Conservation (phyloP, 2,888 invertebrate species). For the Apodemia mormo region DNA sequence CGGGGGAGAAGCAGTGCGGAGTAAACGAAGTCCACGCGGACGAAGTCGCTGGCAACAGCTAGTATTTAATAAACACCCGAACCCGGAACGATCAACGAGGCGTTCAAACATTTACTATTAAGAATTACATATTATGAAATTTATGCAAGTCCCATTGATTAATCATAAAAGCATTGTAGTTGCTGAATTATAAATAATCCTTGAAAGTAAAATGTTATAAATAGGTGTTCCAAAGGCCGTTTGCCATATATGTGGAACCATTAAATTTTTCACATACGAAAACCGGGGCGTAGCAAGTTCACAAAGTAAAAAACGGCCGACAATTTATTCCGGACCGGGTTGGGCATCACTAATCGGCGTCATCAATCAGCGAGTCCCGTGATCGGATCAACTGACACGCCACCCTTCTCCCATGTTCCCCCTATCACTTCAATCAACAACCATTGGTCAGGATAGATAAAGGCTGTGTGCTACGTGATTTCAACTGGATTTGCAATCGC, state of each 20-base stretch:
- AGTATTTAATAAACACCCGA: too few species aligned
- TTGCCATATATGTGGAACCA: slow-evolving; percentile 31
- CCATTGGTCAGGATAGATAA: slow-evolving; percentile 3
- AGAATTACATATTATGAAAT: too few species aligned
- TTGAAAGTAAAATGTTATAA: neutral
- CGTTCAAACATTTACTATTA: too few species aligned
- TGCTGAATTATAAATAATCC: neutral
- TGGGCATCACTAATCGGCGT: slow-evolving; percentile 80
- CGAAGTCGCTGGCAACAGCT: too few species aligned
- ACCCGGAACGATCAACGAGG: too few species aligned
- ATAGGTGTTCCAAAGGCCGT: slow-evolving; percentile 20
- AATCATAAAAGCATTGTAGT: too few species aligned
- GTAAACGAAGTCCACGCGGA: too few species aligned
- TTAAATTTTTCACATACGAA: slow-evolving; percentile 51
- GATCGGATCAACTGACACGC: slow-evolving; percentile 75
- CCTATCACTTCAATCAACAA: slow-evolving; percentile 33
- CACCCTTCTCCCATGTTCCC: slow-evolving; percentile 42
- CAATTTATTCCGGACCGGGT: slow-evolving; percentile 76
- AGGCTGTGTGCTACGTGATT: neutral
- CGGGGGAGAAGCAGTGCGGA: too few species aligned
- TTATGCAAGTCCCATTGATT: too few species aligned
- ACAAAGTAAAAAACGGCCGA: slow-evolving; percentile 72
- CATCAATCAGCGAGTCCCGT: slow-evolving; percentile 72
- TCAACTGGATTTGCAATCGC: neutral
- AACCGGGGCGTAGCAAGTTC: slow-evolving; percentile 56